A percentile compares a stretch with the other conserved stretches of the same genome.
Evolutionary conservation across 2,888 invertebrate species (phyloP).

Genomic region (Thereva nobilitata): DNA sequence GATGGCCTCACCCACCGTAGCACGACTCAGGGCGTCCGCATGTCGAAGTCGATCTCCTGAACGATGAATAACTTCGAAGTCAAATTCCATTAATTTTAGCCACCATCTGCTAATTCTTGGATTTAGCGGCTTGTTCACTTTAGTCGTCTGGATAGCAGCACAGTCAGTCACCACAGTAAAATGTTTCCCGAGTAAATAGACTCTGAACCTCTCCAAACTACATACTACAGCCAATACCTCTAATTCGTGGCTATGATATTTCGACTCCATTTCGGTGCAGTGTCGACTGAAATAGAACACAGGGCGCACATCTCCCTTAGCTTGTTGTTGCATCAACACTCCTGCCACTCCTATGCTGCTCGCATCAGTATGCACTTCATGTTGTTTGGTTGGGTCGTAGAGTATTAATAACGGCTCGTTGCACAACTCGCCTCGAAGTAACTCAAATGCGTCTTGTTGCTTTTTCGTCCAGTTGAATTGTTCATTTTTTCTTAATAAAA

Average conservation of each 20-base stretch:
- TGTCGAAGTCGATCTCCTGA: constrained; percentile 6
- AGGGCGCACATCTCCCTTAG: too few relatives aligned
- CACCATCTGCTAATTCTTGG: constrained; percentile 41
- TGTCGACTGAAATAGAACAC: too few relatives aligned
- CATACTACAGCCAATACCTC: constrained; percentile 41
- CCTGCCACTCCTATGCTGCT: constrained; percentile 44
- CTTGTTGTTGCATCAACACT: too few relatives aligned
- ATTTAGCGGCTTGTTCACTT: constrained; percentile 37
- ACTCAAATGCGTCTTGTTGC: constrained; percentile 30
- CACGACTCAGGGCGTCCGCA: background rate
- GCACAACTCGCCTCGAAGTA: constrained; percentile 43
- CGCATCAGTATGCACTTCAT: constrained; percentile 52
- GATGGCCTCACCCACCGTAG: background rate
- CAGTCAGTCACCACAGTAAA: constrained; percentile 39
- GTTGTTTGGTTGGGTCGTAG: constrained; percentile 43
- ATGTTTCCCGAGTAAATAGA: constrained; percentile 37
- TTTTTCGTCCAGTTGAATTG: constrained; percentile 36
- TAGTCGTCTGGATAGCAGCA: constrained; percentile 38
- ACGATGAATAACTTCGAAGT: constrained; percentile 39
- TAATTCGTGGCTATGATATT: constrained; percentile 2
- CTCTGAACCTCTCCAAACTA: constrained; percentile 36
- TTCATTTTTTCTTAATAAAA: constrained; percentile 26
- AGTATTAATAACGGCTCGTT: constrained; percentile 45
- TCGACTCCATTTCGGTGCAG: too few relatives aligned
- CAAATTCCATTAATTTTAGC: constrained; percentile 39